Conservation (phyloP, 2,797 vertebrate genomes). For the Rallus crepitans region DNA sequence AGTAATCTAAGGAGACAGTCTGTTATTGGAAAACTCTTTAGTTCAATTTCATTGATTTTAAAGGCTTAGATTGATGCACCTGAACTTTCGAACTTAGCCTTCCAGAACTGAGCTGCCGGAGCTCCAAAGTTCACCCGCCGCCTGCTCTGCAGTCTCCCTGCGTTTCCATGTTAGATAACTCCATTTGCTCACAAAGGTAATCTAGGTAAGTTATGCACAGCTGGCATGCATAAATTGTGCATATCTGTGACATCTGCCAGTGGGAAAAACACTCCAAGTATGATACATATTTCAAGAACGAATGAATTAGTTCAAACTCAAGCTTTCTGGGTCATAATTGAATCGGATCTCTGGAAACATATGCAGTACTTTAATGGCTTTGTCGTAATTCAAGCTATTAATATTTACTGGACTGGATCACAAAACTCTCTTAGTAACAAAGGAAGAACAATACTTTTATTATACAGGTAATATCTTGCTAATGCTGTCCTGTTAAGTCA, state of each 20-base stretch:
- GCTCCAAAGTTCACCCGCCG: not conserved
- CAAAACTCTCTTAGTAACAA: not conserved
- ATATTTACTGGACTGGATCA: slow-evolving; percentile 40
- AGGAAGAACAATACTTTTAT: not conserved
- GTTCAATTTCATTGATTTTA: slow-evolving; percentile 48
- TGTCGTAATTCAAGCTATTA: slow-evolving; percentile 34
- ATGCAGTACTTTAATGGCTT: slow-evolving; percentile 33
- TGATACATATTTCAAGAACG: slow-evolving; percentile 63
- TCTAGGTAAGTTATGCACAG: slow-evolving; percentile 68
- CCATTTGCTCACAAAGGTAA: slow-evolving; percentile 69
- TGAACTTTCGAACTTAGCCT: not conserved
- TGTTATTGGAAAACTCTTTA: slow-evolving; percentile 8
- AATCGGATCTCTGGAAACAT: slow-evolving; percentile 53
- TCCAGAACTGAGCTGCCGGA: not conserved
- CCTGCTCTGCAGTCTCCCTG: not conserved
- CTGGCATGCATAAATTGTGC: slow-evolving; percentile 77
- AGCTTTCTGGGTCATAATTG: slow-evolving; percentile 42
- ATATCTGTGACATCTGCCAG: slow-evolving; percentile 75
- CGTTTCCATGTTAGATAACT: slow-evolving; percentile 56
- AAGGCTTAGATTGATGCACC: slow-evolving; percentile 12
- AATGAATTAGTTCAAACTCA: slow-evolving; percentile 61
- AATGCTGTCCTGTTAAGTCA: not conserved
- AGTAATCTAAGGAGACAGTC: slow-evolving; percentile 8
- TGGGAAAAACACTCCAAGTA: slow-evolving; percentile 59
- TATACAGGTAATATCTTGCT: not conserved